phyloP scores from a whole-genome alignment of 2,888 invertebrate genomes.

The Bellardia bayeri region DNA sequence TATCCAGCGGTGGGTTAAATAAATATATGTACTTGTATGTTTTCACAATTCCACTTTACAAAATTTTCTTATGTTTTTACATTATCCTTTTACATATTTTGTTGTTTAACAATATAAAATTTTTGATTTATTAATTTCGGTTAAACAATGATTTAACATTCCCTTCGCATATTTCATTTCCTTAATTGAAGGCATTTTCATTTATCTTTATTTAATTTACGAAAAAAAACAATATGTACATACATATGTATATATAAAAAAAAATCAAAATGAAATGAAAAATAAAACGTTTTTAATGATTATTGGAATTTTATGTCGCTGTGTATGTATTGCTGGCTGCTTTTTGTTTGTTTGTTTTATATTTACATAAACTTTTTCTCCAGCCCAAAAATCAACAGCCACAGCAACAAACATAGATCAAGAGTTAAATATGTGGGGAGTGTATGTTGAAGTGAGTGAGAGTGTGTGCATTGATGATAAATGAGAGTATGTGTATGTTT shows the following conservation, averaged over 20 bases:
- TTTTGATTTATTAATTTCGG: slow-evolving; percentile 40
- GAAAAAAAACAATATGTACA: slow-evolving; percentile 21
- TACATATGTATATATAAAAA: slow-evolving; percentile 15
- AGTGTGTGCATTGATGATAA: background rate
- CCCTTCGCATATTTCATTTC: slow-evolving; percentile 37
- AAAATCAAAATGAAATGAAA: background rate
- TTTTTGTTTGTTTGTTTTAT: slow-evolving; percentile 1
- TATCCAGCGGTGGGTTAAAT: too few relatives aligned
- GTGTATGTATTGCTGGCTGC: background rate
- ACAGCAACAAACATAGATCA: slow-evolving; percentile 44
- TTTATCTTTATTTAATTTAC: slow-evolving; percentile 58
- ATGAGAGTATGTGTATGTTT: background rate
- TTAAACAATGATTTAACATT: slow-evolving; percentile 45
- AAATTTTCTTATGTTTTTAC: too few relatives aligned
- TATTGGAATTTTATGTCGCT: slow-evolving; percentile 43
- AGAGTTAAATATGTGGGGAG: slow-evolving; percentile 31
- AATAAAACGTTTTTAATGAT: slow-evolving; percentile 60
- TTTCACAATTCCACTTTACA: too few relatives aligned
- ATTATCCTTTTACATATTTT: background rate
- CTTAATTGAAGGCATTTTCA: slow-evolving; percentile 58
- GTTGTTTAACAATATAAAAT: background rate
- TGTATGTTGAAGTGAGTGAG: background rate
- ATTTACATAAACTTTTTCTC: background rate
- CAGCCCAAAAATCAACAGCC: background rate
- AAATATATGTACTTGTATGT: too few relatives aligned